phyloP scores from a whole-genome alignment of 2,113 vertebrate species.

The Cheirogaleus medius region DNA sequence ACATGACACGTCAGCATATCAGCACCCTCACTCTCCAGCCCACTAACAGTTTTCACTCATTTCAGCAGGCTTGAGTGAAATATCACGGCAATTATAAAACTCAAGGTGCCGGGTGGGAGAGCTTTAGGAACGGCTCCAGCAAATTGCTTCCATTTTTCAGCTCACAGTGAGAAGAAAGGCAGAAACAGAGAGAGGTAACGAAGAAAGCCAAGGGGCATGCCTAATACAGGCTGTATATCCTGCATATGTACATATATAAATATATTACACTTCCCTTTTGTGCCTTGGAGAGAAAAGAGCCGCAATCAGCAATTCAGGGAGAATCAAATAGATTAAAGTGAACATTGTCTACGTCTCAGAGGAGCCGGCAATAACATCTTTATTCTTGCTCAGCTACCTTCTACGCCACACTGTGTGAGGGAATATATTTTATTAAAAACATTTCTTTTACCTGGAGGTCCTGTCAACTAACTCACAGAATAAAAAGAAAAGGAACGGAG shows the following conservation, averaged over 20 bases:
- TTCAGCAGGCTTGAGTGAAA: slow-evolving; percentile 59
- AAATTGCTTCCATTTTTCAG: slow-evolving; percentile 77
- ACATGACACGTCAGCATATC: not conserved
- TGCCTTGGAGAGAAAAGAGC: slow-evolving; percentile 65
- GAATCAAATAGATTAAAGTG: slow-evolving; percentile 70
- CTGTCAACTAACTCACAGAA: slow-evolving; percentile 59
- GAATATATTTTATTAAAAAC: slow-evolving; percentile 77
- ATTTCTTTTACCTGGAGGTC: slow-evolving; percentile 76
- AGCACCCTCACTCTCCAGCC: not conserved
- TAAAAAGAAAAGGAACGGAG: slow-evolving; percentile 43
- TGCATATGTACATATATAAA: slow-evolving; percentile 36
- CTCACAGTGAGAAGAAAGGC: slow-evolving; percentile 65
- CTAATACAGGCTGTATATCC: not conserved
- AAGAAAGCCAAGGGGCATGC: not conserved
- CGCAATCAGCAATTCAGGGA: slow-evolving; percentile 68
- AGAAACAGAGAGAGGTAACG: not conserved
- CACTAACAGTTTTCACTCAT: slow-evolving; percentile 52
- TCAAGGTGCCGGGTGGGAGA: slow-evolving; percentile 26
- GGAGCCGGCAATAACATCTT: slow-evolving; percentile 59
- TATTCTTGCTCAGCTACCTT: slow-evolving; percentile 64
- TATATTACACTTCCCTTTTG: slow-evolving; percentile 65
- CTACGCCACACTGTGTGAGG: not conserved
- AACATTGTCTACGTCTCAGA: slow-evolving; percentile 48
- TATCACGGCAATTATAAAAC: slow-evolving; percentile 65
- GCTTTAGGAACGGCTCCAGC: slow-evolving; percentile 49